phyloP scores from a whole-genome alignment of 2,797 vertebrate species.

The Anguilla anguilla region DNA sequence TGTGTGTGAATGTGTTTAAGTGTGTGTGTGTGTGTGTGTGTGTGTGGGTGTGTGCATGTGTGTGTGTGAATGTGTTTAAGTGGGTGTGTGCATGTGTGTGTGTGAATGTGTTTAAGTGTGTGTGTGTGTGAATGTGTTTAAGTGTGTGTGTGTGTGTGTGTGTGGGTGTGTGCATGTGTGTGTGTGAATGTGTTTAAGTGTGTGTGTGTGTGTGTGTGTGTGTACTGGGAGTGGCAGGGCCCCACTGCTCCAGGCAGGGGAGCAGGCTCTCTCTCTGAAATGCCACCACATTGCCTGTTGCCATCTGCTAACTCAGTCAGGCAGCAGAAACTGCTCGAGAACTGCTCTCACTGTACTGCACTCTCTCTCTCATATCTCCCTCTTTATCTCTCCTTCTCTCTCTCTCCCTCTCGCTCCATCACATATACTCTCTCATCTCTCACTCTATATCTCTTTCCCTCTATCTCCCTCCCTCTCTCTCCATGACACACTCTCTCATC shows the following conservation, averaged over 20 bases:
- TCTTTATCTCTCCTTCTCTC: neutral
- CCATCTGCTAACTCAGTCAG: constrained; percentile 8
- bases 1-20: neutral
- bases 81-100: too few relatives aligned
- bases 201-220: neutral
- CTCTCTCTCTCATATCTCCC: neutral
- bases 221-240: constrained; percentile 8
- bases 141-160: too few relatives aligned
- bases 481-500: neutral
- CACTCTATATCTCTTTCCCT: neutral
- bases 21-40: neutral
- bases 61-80: too few relatives aligned
- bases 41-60: too few relatives aligned
- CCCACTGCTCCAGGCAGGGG: neutral
- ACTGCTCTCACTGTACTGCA: neutral
- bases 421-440: neutral
- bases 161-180: too few relatives aligned
- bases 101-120: too few relatives aligned
- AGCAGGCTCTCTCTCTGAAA: neutral
- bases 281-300: neutral
- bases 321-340: neutral
- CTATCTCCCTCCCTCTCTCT: neutral
- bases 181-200: neutral
- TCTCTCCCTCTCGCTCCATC: neutral
- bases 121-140: too few relatives aligned